Conservation (phyloP, 2,113 vertebrate species). For the Narcine bancroftii region DNA sequence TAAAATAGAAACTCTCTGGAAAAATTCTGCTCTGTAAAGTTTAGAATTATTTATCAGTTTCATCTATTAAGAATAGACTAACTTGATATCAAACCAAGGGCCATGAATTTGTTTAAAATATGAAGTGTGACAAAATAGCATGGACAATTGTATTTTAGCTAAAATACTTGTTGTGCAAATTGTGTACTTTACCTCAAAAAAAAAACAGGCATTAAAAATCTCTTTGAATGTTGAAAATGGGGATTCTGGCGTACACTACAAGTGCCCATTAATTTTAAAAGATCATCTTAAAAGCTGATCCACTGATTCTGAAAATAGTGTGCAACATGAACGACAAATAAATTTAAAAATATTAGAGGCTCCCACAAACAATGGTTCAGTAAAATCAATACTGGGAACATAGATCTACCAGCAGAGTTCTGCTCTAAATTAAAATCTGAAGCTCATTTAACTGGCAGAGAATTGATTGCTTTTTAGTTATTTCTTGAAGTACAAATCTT, state of each 20-base stretch:
- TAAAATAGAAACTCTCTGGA: background rate
- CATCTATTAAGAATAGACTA: background rate
- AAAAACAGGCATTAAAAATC: no score
- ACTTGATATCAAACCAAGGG: background rate
- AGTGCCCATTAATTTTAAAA: background rate
- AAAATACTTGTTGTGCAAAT: no score
- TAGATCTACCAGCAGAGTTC: background rate
- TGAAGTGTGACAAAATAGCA: background rate
- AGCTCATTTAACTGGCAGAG: background rate
- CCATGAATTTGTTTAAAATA: background rate
- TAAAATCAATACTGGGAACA: background rate
- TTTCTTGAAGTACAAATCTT: background rate
- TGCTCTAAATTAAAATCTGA: background rate
- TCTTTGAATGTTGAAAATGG: background rate
- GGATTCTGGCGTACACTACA: background rate
- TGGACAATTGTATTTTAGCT: background rate
- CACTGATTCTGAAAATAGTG: background rate
- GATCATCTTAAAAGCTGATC: background rate
- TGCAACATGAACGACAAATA: background rate
- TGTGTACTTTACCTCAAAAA: no score
- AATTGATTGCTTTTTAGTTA: background rate
- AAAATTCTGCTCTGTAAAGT: background rate
- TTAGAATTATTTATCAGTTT: background rate
- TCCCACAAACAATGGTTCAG: background rate
- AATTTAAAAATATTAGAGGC: background rate